Evolutionary conservation across 2,888 invertebrate species (phyloP).

Genomic region (Coelopa pilipes): DNA sequence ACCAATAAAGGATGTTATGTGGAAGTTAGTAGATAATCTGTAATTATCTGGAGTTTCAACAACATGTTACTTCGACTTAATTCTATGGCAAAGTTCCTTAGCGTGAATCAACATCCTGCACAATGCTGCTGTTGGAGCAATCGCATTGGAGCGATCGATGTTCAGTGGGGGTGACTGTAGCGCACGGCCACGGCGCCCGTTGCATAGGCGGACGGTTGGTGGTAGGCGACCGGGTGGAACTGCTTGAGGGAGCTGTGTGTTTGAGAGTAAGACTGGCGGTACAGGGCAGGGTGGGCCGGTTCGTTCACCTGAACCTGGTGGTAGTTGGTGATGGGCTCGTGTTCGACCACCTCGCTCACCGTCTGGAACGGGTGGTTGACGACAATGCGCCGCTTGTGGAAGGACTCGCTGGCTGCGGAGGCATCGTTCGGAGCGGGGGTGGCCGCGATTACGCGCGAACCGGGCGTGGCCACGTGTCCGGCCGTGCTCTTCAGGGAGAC

Average conservation of each 20-base stretch:
- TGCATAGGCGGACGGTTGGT: background rate
- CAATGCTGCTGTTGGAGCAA: background rate
- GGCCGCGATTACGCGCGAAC: conserved; percentile 70
- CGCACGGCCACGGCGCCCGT: conserved; percentile 23
- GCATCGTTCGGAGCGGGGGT: conserved; percentile 70
- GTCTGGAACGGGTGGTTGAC: conserved; percentile 73
- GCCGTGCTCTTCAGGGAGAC: conserved; percentile 64
- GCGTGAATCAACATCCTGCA: conserved; percentile 16
- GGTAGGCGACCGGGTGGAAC: background rate
- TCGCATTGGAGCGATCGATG: too few relatives aligned
- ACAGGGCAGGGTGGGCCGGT: conserved; percentile 64
- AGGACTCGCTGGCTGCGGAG: conserved; percentile 69
- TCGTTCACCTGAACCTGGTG: conserved; percentile 71
- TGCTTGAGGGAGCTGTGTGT: conserved; percentile 51
- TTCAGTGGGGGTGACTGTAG: conserved; percentile 23
- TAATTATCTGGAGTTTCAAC: background rate
- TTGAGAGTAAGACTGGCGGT: conserved; percentile 56
- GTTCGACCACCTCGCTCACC: conserved; percentile 71
- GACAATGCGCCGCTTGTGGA: conserved; percentile 72
- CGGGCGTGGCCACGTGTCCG: conserved; percentile 64
- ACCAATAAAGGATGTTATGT: conserved; percentile 11
- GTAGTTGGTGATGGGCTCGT: conserved; percentile 72
- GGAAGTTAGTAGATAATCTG: conserved; percentile 23
- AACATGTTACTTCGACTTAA: too few relatives aligned
- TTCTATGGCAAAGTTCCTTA: conserved; percentile 13